Evolutionary conservation across 2,113 vertebrate genomes (phyloP).

Genomic region (Sapajus apella): DNA sequence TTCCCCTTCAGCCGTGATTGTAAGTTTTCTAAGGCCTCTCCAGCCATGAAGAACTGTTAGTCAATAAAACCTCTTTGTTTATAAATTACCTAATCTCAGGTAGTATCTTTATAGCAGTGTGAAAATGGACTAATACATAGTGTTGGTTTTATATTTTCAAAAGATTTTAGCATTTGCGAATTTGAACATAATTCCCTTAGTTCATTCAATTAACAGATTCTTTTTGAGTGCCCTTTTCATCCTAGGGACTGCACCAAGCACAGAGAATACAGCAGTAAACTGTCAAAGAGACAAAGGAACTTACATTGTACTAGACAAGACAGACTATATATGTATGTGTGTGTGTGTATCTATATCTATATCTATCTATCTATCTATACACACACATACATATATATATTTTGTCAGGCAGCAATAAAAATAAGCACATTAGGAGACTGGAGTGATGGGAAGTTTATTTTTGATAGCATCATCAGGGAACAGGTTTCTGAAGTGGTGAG

Average conservation of each 20-base stretch:
- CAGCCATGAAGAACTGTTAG: too few relatives aligned
- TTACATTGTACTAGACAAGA: not conserved
- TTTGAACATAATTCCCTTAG: conserved; percentile 12
- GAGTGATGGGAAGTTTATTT: not conserved
- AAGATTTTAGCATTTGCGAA: not conserved
- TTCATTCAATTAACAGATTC: not conserved
- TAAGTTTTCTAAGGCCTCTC: too few relatives aligned
- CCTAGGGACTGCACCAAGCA: not conserved
- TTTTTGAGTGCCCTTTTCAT: not conserved
- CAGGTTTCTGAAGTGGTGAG: not conserved
- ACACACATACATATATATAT: not conserved
- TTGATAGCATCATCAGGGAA: not conserved
- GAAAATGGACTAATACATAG: too few relatives aligned
- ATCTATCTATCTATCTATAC: too few relatives aligned
- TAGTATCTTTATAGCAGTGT: too few relatives aligned
- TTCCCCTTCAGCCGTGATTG: too few relatives aligned
- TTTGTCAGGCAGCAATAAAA: not conserved
- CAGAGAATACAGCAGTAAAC: not conserved
- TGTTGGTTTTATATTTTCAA: not conserved
- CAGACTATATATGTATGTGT: too few relatives aligned
- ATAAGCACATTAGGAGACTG: not conserved
- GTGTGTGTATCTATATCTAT: too few relatives aligned
- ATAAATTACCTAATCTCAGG: too few relatives aligned
- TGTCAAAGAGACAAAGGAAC: not conserved
- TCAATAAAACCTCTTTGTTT: too few relatives aligned